Conservation (phyloP, 2,797 vertebrate genomes). For the Crotalus adamanteus region DNA sequence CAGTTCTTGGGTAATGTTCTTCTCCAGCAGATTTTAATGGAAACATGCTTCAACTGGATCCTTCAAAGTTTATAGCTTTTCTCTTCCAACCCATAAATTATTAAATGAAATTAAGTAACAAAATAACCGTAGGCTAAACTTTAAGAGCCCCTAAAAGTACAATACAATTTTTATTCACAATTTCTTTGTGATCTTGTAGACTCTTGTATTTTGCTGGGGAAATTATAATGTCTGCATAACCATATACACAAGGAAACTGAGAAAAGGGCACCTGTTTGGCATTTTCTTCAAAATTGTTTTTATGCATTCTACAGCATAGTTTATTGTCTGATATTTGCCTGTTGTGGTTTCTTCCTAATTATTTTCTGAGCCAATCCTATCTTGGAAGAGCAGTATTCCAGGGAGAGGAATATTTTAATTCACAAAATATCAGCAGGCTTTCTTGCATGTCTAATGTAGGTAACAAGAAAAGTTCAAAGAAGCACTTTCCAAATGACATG, state of each 20-base stretch:
- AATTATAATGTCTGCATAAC: not conserved
- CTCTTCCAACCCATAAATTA: not conserved
- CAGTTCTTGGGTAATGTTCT: not conserved
- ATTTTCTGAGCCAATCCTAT: fast-evolving
- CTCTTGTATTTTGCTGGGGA: not conserved
- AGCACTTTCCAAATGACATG: constrained; percentile 90
- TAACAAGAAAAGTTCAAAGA: constrained; percentile 79
- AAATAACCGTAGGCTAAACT: not conserved
- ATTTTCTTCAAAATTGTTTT: not conserved
- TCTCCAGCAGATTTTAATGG: not conserved
- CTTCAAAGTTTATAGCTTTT: not conserved
- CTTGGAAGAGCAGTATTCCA: not conserved
- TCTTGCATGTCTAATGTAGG: constrained; percentile 66
- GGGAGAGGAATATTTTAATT: not conserved
- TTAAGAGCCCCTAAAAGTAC: not conserved
- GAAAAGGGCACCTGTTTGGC: not conserved
- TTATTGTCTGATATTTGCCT: not conserved
- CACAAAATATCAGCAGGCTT: constrained; percentile 3
- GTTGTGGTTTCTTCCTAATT: constrained; percentile 2
- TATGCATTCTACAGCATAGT: not conserved
- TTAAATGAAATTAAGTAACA: not conserved
- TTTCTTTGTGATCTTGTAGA: not conserved
- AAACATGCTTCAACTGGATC: not conserved
- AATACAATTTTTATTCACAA: not conserved
- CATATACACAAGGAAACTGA: not conserved